Conservation (phyloP, 2,113 vertebrate species). For the Amazona guildingii region DNA sequence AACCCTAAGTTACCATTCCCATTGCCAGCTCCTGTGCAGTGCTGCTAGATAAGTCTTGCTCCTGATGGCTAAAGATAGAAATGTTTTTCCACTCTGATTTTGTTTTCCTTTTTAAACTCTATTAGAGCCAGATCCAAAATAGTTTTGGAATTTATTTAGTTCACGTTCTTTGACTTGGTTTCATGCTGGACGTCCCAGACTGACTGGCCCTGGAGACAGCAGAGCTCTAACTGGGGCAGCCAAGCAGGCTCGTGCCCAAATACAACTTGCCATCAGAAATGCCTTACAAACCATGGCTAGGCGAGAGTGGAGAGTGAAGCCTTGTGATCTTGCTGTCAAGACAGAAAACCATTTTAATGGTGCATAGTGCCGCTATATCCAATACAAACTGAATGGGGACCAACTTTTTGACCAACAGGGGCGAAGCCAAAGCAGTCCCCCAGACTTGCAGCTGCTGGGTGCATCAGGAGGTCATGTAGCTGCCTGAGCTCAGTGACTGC, state of each 20-base stretch:
- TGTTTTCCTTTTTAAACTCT: neutral
- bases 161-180: neutral
- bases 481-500: neutral
- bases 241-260: neutral
- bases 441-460: neutral
- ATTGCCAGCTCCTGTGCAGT: neutral
- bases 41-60: constrained; percentile 1
- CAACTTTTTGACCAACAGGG: neutral
- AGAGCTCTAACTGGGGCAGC: neutral
- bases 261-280: neutral
- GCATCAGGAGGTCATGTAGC: neutral
- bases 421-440: neutral
- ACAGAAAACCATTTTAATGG: neutral
- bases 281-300: neutral
- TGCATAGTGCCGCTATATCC: neutral
- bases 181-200: neutral
- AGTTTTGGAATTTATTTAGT: constrained; percentile 17
- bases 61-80: constrained; percentile 36
- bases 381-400: neutral
- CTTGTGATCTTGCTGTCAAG: neutral
- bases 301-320: neutral
- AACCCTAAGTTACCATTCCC: neutral
- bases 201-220: neutral
- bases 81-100: constrained; percentile 22
- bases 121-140: neutral